These are phyloP conservation scores for Busseola fusca DNA, from an alignment of 2,888 invertebrate genomes.

Conservation along the genomic window DNA sequence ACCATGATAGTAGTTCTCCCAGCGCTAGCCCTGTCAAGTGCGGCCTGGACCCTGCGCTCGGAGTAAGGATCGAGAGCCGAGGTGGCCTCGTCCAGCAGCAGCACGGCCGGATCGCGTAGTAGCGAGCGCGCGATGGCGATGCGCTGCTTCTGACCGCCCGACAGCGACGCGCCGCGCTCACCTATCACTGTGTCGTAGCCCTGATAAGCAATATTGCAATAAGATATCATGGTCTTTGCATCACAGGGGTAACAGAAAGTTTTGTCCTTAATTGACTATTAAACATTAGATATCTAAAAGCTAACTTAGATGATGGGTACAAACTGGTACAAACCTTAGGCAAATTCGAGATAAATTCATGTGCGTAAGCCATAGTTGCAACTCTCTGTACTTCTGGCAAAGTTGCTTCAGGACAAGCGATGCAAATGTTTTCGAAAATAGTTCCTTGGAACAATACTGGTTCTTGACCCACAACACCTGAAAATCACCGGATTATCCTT, in stretches of 20 bases:
- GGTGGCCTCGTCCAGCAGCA: constrained; percentile 94
- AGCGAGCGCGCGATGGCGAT: constrained; percentile 95
- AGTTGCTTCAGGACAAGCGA: constrained; percentile 92
- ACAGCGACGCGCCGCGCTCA: constrained; percentile 93
- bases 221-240: not conserved
- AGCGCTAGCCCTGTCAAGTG: constrained; percentile 91
- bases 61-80: constrained; percentile 95
- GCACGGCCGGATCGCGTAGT: constrained; percentile 92
- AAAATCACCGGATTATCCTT: constrained; percentile 20
- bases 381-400: constrained; percentile 92
- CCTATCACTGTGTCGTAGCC: constrained; percentile 94
- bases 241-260: no score
- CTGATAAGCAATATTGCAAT: constrained; percentile 66
- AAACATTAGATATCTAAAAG: not conserved
- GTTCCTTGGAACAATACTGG: constrained; percentile 95
- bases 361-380: constrained; percentile 93
- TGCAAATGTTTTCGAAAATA: constrained; percentile 91
- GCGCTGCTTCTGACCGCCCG: constrained; percentile 95
- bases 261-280: not conserved
- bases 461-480: constrained; percentile 95
- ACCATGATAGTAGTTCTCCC: constrained; percentile 93
- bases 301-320: constrained; percentile 51
- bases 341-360: constrained; percentile 92
- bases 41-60: constrained; percentile 94
- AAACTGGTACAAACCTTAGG: constrained; percentile 90